Evolutionary conservation across 1,140 invertebrate genomes (phyloP).

Genomic region (Bombyx mandarina): DNA sequence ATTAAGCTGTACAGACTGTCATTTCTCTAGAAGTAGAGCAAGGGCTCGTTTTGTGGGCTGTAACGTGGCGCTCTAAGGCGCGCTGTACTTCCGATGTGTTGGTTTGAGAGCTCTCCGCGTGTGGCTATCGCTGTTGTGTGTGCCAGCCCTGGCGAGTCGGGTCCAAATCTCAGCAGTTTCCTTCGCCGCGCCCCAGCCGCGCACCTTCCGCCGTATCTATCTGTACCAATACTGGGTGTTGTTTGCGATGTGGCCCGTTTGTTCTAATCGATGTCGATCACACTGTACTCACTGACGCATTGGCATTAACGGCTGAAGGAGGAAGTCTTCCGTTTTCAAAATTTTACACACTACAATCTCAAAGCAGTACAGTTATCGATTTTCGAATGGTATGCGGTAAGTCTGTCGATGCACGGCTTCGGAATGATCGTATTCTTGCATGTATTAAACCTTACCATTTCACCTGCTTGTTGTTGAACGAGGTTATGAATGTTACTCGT

Average conservation of each 20-base stretch:
- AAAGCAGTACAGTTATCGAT: conserved; percentile 62
- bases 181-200: conserved; percentile 21
- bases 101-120: conserved; percentile 50
- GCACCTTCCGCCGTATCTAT: conserved; percentile 39
- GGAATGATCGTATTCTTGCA: conserved; percentile 24
- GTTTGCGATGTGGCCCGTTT: conserved; percentile 58
- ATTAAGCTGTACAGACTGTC: conserved; percentile 60
- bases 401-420: conserved; percentile 59
- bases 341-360: conserved; percentile 47
- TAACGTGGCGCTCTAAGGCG: conserved; percentile 36
- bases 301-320: conserved; percentile 65
- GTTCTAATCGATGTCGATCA: conserved; percentile 61
- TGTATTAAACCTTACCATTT: conserved; percentile 19
- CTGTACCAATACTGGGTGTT: conserved; percentile 50
- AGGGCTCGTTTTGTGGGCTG: conserved; percentile 49
- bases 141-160: conserved; percentile 18
- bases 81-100: conserved; percentile 42
- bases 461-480: conserved; percentile 25
- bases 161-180: conserved; percentile 19
- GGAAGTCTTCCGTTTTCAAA: conserved; percentile 61
- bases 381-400: conserved; percentile 64
- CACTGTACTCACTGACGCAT: conserved; percentile 37
- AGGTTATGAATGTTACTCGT: too few species aligned
- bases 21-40: conserved; percentile 61
- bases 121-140: conserved; percentile 48